A percentile compares a stretch with the other conserved stretches of the same genome.
Conservation (phyloP, 1,140 invertebrate species). For the Ephestia elutella region DNA sequence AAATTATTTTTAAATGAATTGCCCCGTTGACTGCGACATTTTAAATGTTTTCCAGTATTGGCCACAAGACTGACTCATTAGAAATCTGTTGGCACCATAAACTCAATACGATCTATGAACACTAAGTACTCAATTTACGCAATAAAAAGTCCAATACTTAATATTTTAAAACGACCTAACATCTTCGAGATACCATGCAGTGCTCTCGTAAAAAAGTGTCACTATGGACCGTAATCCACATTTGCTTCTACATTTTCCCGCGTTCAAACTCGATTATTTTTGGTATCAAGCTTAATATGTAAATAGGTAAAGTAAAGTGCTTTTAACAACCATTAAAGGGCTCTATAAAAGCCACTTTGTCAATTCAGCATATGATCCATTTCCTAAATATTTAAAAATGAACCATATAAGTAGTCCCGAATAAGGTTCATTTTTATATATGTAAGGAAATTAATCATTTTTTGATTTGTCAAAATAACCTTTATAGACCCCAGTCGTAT, state of each 20-base stretch:
- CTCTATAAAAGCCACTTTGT: no score
- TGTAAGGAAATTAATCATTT: no score
- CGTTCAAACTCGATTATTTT: conserved; percentile 27
- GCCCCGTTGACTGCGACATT: no score
- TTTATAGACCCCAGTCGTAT: background rate
- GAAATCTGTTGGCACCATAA: background rate
- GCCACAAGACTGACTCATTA: background rate
- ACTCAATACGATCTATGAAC: conserved; percentile 2
- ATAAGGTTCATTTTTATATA: no score
- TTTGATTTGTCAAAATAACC: no score
- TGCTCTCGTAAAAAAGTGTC: conserved; percentile 22
- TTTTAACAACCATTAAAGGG: no score
- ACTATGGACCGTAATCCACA: conserved; percentile 20
- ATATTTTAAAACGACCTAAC: conserved; percentile 4
- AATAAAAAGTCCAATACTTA: conserved; percentile 4
- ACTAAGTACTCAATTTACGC: conserved; percentile 7
- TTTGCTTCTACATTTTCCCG: conserved; percentile 30
- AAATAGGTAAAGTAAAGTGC: no score
- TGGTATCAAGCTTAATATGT: conserved; percentile 15
- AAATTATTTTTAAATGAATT: no score
- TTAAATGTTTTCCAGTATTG: no score
- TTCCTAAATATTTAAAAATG: no score
- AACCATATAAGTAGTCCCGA: no score
- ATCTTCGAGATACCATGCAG: conserved; percentile 15
- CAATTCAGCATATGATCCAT: no score